Evolutionary conservation across 2,113 vertebrate genomes (phyloP).

Genomic region (Otis tarda): DNA sequence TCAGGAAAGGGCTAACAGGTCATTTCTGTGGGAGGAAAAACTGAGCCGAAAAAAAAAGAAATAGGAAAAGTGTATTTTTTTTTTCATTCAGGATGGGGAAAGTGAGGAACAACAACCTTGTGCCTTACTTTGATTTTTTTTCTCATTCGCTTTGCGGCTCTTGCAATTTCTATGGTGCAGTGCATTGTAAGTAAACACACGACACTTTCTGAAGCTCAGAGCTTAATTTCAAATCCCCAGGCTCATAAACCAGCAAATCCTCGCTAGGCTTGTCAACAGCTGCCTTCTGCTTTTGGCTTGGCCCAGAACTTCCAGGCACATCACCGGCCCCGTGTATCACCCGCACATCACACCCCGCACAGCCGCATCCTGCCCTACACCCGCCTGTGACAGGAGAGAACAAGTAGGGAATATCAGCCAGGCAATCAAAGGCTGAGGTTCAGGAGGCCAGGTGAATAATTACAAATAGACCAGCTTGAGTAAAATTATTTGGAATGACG

Average conservation of each 20-base stretch:
- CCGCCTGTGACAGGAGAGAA: background rate
- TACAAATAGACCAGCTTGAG: background rate
- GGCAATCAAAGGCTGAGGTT: background rate
- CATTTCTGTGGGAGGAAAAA: background rate
- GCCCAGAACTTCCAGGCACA: background rate
- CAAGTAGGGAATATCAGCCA: background rate
- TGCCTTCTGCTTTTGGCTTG: background rate
- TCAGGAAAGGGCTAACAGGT: background rate
- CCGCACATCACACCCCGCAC: accelerated
- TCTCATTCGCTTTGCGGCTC: background rate
- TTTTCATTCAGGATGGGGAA: background rate
- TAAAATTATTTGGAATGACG: constrained; percentile 10
- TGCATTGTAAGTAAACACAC: background rate
- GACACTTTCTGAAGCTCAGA: background rate
- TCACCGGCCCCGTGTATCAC: accelerated
- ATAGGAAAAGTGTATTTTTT: background rate
- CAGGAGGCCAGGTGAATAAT: constrained; percentile 21
- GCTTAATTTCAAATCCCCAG: constrained; percentile 37
- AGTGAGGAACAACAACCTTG: background rate
- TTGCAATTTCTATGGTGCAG: background rate
- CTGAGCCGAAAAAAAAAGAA: background rate
- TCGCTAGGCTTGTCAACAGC: background rate
- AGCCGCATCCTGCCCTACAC: background rate
- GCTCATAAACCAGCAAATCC: constrained; percentile 14
- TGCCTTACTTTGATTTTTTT: background rate